These are phyloP conservation scores for Pelosia muscerda DNA, from an alignment of 2,888 invertebrate genomes.

Conservation along the genomic window DNA sequence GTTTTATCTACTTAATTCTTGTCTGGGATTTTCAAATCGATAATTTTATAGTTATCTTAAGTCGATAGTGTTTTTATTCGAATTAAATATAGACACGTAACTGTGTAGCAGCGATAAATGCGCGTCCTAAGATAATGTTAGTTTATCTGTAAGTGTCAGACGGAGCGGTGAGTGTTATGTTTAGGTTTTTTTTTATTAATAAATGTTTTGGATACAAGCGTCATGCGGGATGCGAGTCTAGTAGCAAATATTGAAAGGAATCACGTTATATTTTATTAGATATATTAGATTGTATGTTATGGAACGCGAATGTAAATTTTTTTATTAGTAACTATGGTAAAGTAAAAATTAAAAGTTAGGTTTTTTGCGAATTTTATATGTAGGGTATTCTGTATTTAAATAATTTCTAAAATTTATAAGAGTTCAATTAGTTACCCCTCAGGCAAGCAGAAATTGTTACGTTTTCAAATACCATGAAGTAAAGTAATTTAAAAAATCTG, in stretches of 20 bases:
- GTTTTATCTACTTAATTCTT: not conserved
- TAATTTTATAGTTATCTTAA: slow-evolving; percentile 21
- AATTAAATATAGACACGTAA: slow-evolving; percentile 51
- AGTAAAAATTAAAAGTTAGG: too few species aligned
- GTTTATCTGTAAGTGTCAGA: slow-evolving; percentile 67
- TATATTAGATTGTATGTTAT: too few species aligned
- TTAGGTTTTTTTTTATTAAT: slow-evolving; percentile 25
- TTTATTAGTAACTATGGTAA: too few species aligned
- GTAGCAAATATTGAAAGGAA: not conserved
- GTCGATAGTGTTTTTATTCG: slow-evolving; percentile 45
- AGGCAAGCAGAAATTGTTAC: not conserved
- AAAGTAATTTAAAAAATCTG: not conserved
- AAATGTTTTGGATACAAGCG: slow-evolving; percentile 9
- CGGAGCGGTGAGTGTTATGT: slow-evolving; percentile 59
- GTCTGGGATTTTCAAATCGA: not conserved
- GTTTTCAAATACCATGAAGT: not conserved
- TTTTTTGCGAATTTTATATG: too few species aligned
- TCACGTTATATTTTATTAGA: too few species aligned
- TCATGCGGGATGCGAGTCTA: slow-evolving; percentile 1
- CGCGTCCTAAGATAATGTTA: slow-evolving; percentile 51
- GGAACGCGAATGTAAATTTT: not conserved
- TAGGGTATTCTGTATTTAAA: too few species aligned
- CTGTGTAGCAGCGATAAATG: slow-evolving; percentile 48
- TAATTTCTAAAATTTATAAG: not conserved
- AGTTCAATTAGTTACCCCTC: not conserved